Evolutionary conservation across 92 coral and sea anemone genomes (phyloP), one percentile per base, ranked within the genome.

Genomic region (Zoanthus sansibaricus): DNA sequence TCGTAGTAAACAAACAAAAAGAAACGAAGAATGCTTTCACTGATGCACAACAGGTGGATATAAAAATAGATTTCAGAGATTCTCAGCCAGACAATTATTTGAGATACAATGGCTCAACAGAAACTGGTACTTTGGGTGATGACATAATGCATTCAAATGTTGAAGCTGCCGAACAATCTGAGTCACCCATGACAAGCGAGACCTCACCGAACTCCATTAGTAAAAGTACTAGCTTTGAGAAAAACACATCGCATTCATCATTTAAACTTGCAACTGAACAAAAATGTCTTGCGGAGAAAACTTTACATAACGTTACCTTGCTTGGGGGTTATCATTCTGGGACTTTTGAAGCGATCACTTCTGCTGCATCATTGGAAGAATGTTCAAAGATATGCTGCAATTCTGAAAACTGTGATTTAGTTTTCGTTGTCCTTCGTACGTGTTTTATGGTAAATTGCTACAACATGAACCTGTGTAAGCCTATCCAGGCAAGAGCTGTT

Each of bases 311-410:
- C 75, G 94, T 90, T 12, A 94, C 99, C 16, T 37, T 96, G 6
- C 76, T 75, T 25, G 99, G 95, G 14, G 99, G 99, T 47, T 84
- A 86, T 30, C 71, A 87, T 12, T 92, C 98, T 46, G 96, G 96
- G 9, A 90, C 79, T 37, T 96, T 94, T 68, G 90, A 87, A n/a
- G 94, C 89, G 25, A 88, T 82, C 12, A 94, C 94, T 1, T 86
- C 68, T 44, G 90, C 90, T 61, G 78, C 75, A 1, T 91, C 94
- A 9, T 67, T 88, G 13, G 90, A 82, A 18, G 95, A 94, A 9
- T 96, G 99, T 88, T 92, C 91, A 31, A 61, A 77, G 14, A 71
- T 69, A 17, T 96, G 99, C 71, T 96, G 99, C 32, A 48, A 64
- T 46, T 82, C 90, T 0, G 69, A 76, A 37, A 87, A 74, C 33